phyloP scores from a whole-genome alignment of 2,797 vertebrate genomes.

The Melanitta fusca region DNA sequence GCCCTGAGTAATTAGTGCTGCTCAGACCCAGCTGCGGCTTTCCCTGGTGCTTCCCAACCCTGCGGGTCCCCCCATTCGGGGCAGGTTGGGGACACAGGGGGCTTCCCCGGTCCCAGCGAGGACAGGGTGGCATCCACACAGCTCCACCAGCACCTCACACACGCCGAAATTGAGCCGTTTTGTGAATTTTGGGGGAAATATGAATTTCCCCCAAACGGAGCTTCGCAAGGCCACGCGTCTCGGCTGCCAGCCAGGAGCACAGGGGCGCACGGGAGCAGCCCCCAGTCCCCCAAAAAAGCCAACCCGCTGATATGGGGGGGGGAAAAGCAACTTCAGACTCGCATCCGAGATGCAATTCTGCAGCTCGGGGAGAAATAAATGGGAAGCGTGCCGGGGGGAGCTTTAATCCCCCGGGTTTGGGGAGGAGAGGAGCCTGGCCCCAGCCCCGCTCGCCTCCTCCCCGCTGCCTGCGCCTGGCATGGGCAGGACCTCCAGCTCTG shows the following conservation, averaged over 20 bases:
- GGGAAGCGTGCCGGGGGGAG: too few species aligned
- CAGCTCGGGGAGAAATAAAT: not conserved
- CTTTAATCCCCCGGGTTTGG: not conserved
- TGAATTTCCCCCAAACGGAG: too few species aligned
- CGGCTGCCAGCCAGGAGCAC: too few species aligned
- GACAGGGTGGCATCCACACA: not conserved
- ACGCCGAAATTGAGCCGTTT: not conserved
- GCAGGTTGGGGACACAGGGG: not conserved
- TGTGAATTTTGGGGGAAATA: too few species aligned
- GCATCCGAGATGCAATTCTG: not conserved
- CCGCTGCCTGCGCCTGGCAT: not conserved
- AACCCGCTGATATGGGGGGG: not conserved
- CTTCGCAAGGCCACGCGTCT: too few species aligned
- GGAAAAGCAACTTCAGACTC: not conserved
- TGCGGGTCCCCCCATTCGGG: too few species aligned
- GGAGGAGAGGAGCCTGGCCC: not conserved
- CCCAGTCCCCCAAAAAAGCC: too few species aligned
- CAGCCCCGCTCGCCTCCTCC: not conserved
- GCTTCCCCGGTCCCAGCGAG: not conserved
- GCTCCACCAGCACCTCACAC: not conserved
- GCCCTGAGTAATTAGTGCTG: constrained; percentile 17
- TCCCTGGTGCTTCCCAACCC: not conserved
- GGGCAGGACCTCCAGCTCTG: constrained; percentile 54
- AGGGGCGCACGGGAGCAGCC: not conserved
- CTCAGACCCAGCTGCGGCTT: not conserved